phyloP scores from a whole-genome alignment of 2,888 invertebrate species.

The Lepidochrysops patricia region DNA sequence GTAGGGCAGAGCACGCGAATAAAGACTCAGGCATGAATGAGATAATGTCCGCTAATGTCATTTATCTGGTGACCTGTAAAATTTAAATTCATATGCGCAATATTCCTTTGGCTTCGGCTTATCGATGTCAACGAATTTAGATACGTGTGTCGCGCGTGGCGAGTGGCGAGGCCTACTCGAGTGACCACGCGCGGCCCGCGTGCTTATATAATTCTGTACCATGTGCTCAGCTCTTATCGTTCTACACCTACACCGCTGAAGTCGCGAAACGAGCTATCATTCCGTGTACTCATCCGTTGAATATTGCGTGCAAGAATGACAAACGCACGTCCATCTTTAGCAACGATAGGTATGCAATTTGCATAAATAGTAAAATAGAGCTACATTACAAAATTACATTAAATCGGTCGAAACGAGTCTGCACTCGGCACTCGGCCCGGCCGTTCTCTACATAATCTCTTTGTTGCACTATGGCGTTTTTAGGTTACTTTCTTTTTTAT shows the following conservation, averaged over 20 bases:
- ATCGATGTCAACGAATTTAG: constrained; percentile 19
- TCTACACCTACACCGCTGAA: neutral
- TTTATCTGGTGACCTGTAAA: constrained; percentile 7
- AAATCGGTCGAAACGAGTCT: neutral
- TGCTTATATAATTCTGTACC: constrained; percentile 3
- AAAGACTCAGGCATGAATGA: constrained; percentile 4
- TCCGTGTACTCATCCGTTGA: neutral
- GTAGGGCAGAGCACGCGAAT: constrained; percentile 8
- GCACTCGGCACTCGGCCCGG: neutral
- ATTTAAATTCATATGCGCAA: constrained; percentile 13
- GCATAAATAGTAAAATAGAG: neutral
- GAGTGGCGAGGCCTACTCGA: neutral
- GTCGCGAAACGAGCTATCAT: neutral
- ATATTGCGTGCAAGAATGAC: neutral
- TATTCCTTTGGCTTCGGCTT: constrained; percentile 12
- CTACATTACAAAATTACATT: neutral
- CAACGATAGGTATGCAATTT: neutral
- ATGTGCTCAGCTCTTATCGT: neutral
- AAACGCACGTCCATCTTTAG: neutral
- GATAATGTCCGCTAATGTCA: neutral
- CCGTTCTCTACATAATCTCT: neutral
- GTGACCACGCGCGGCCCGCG: constrained; percentile 8
- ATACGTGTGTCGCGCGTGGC: neutral
- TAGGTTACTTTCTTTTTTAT: constrained; percentile 3
- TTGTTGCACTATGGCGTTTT: neutral